phyloP scores from a whole-genome alignment of 2,888 invertebrate species.

The Lamproptera curius region DNA sequence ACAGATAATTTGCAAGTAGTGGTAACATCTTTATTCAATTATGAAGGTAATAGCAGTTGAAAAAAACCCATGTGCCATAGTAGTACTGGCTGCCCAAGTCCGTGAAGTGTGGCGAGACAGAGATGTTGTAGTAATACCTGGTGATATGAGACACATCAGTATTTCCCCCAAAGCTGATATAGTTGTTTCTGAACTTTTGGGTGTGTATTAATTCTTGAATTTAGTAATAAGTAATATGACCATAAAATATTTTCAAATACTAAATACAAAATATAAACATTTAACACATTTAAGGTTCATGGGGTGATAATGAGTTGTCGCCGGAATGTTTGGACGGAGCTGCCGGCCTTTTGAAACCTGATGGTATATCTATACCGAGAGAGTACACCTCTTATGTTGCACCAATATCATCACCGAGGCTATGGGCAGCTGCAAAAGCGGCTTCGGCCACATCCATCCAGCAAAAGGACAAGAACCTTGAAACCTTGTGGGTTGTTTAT shows the following conservation, averaged over 20 bases:
- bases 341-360: conserved; percentile 88
- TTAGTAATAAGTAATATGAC: too few relatives aligned
- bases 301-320: conserved; percentile 99
- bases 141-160: conserved; percentile 91
- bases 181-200: conserved; percentile 95
- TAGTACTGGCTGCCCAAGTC: conserved; percentile 87
- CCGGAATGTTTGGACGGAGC: conserved; percentile 99
- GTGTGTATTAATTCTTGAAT: conserved; percentile 48
- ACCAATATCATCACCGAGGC: conserved; percentile 93
- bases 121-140: conserved; percentile 86
- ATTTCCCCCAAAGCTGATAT: conserved; percentile 95
- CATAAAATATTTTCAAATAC: not conserved
- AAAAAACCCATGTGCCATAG: conserved; percentile 97
- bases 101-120: conserved; percentile 87
- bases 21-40: not conserved
- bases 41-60: conserved; percentile 92
- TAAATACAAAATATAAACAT: too few relatives aligned
- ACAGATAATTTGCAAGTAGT: too few relatives aligned
- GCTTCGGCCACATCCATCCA: conserved; percentile 39
- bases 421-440: conserved; percentile 86
- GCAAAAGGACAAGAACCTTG: conserved; percentile 72
- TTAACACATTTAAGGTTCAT: conserved; percentile 80
- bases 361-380: conserved; percentile 94
- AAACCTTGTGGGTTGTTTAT: conserved; percentile 95
- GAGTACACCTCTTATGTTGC: conserved; percentile 93